These are phyloP conservation scores for Gracilinanus agilis DNA, from an alignment of 2,113 vertebrate genomes.

Conservation along the genomic window DNA sequence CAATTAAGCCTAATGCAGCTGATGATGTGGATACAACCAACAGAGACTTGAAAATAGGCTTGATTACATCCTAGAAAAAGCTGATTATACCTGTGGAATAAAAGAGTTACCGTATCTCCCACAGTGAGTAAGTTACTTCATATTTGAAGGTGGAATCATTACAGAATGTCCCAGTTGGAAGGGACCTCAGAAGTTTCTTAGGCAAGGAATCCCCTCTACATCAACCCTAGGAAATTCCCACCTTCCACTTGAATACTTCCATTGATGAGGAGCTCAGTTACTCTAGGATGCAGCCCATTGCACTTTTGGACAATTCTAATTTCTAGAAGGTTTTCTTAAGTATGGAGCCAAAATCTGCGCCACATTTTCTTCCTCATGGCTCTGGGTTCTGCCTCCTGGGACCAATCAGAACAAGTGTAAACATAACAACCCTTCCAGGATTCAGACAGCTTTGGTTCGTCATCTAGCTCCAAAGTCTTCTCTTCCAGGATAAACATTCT, in stretches of 20 bases:
- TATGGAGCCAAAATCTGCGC: not conserved
- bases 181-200: too few species aligned
- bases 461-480: not conserved
- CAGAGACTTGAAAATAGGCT: slow-evolving; percentile 11
- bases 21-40: slow-evolving; percentile 14
- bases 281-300: not conserved
- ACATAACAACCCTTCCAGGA: not conserved
- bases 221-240: not conserved
- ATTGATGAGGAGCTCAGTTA: not conserved
- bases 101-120: slow-evolving; percentile 38
- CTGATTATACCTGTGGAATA: not conserved
- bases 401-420: not conserved
- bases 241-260: not conserved
- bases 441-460: not conserved
- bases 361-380: not conserved
- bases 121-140: slow-evolving; percentile 35
- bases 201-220: too few species aligned
- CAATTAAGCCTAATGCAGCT: slow-evolving; percentile 1
- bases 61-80: not conserved
- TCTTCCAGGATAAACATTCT: too few species aligned
- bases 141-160: slow-evolving; percentile 8
- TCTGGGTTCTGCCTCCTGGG: not conserved
- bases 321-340: not conserved
- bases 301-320: not conserved
- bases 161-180: too few species aligned